phyloP scores from a whole-genome alignment of 2,888 invertebrate species.

The Yponomeuta cagnagella region DNA sequence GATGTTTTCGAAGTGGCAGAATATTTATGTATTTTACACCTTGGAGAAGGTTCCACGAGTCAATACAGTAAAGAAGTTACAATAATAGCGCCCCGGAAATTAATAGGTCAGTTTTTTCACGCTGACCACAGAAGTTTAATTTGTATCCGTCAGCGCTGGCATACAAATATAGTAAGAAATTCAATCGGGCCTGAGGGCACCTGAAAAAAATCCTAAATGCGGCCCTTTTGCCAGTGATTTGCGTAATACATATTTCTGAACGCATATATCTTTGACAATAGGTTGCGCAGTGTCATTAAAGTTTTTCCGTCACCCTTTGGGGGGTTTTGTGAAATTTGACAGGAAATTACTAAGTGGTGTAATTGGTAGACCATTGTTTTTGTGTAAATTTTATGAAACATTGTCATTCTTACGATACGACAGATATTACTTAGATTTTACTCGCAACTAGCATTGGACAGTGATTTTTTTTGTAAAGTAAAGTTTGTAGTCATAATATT shows the following conservation, averaged over 20 bases:
- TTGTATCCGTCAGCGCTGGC: background rate
- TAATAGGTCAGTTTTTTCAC: too few relatives aligned
- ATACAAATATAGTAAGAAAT: background rate
- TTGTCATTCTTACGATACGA: background rate
- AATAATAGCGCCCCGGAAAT: too few relatives aligned
- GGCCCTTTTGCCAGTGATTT: conserved; percentile 9
- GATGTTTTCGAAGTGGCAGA: too few relatives aligned
- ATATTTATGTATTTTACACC: too few relatives aligned
- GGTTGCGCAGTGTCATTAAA: conserved; percentile 12
- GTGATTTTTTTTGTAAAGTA: too few relatives aligned
- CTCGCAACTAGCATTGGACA: too few relatives aligned
- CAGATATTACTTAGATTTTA: too few relatives aligned
- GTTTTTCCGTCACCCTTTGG: conserved; percentile 11
- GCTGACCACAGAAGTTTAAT: too few relatives aligned
- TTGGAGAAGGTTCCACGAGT: too few relatives aligned
- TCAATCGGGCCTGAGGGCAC: background rate
- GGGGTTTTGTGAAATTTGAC: conserved; percentile 4
- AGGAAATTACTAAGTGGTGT: background rate
- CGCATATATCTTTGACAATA: conserved; percentile 15
- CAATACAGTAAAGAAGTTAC: too few relatives aligned
- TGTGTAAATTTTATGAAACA: background rate
- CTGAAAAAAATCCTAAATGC: background rate
- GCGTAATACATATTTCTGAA: conserved; percentile 16
- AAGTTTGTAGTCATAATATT: too few relatives aligned
- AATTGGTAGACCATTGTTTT: background rate